These are phyloP conservation scores for Prionailurus bengalensis DNA, from an alignment of 2,113 vertebrate genomes.

Conservation along the genomic window DNA sequence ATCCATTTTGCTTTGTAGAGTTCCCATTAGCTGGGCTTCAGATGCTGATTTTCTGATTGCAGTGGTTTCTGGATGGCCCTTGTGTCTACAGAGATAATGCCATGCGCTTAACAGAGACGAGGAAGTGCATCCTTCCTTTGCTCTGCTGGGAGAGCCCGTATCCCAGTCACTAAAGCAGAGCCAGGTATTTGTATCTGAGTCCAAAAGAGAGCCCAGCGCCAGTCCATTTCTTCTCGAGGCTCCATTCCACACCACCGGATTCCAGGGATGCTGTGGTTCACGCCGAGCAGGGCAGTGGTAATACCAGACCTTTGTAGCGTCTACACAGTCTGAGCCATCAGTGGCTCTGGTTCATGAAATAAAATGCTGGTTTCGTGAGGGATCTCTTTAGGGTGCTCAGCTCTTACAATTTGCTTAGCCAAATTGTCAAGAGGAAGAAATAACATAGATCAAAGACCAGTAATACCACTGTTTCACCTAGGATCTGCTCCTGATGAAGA, in stretches of 20 bases:
- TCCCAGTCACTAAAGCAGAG: not conserved
- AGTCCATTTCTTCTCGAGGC: not conserved
- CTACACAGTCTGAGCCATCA: not conserved
- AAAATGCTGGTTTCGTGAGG: not conserved
- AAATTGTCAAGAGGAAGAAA: not conserved
- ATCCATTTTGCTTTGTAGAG: not conserved
- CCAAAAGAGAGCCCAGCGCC: not conserved
- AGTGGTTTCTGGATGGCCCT: not conserved
- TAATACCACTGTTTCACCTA: not conserved
- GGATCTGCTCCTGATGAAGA: not conserved
- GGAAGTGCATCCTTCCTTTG: not conserved
- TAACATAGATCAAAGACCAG: not conserved
- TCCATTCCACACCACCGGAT: not conserved
- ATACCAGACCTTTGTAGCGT: not conserved
- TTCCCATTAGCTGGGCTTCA: not conserved
- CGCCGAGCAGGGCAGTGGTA: not conserved
- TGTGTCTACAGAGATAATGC: not conserved
- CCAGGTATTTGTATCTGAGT: not conserved
- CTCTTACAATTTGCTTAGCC: not conserved
- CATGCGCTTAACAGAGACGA: not conserved
- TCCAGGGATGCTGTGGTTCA: no score
- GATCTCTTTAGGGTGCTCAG: not conserved
- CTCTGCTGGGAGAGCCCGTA: not conserved
- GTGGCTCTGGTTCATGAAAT: not conserved
- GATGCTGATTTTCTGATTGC: not conserved